Base-by-base conservation (phyloP, 1,140 invertebrate genomes). In the Paraescarpia echinospica region DNA sequence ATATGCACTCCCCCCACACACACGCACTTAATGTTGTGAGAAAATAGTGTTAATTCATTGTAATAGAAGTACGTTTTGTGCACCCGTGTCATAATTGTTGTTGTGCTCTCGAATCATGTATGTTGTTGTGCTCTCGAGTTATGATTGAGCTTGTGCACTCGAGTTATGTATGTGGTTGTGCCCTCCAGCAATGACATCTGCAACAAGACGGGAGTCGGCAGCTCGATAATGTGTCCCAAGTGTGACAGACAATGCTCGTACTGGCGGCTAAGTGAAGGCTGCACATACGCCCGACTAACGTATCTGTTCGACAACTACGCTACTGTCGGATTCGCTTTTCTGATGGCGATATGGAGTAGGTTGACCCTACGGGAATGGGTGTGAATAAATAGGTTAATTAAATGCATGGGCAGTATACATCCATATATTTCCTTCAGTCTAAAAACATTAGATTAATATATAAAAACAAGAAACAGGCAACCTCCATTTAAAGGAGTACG, bases 291-390 rank as follows among this genome's bases (percentile, higher is more conserved):
- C 2, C 97, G 97, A 94, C 94, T 99, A 12, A 98, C 98, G 0
- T 99, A 99, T 95, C 96, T 99, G 6, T 99, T 99, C 96, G 99
- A 99, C 96, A 99, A 99, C 96, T 98, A 98, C 1, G 98, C 98
- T 1, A 99, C 99, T 4, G 98, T 99, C 35, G 98, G 99, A 96
- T 99, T 99, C 95, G 98, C 99, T 0, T 98, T 98, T 92, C 98
- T 99, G 94, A 99, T 99, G 98, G 98, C 98, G 91, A 98, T 99
- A 1, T 96, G 96, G 96, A 95, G 96, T 95, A 94, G 94, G 94
- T 93, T 77, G 59, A 31, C 59, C 59, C 59, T 14, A 77, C 59
- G 2, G 89, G 34, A 93, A 93, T 92, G 77, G 92, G 1, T 34
- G 9, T 8, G 35, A 90, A 90, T 1, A 34, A 90, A 90, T 8